Evolutionary conservation across 2,888 invertebrate species (phyloP).

Genomic region (Labia minor): DNA sequence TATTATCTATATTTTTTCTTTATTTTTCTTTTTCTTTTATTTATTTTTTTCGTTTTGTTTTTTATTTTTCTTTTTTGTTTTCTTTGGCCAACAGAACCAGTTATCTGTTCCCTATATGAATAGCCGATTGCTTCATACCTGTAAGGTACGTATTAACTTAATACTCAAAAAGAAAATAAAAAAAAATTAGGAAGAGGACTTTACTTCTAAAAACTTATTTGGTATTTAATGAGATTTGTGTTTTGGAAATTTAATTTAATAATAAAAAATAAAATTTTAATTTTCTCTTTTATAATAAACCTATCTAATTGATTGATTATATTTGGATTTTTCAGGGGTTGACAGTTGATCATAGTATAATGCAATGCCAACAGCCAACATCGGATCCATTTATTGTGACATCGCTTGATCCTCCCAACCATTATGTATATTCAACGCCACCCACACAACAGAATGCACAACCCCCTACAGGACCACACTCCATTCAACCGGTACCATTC

Average conservation of each 20-base stretch:
- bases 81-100: slow-evolving; percentile 53
- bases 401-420: slow-evolving; percentile 28
- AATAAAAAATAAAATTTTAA: neutral
- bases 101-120: slow-evolving; percentile 71
- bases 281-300: neutral
- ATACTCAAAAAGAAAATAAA: neutral
- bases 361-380: slow-evolving; percentile 38
- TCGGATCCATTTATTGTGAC: slow-evolving; percentile 39
- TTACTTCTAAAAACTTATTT: neutral
- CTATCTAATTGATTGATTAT: too few species aligned
- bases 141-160: slow-evolving; percentile 50
- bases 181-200: too few species aligned
- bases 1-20: slow-evolving; percentile 25
- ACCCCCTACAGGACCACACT: neutral
- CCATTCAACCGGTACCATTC: neutral
- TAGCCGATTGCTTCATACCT: slow-evolving; percentile 71
- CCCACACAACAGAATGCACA: slow-evolving; percentile 14
- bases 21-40: slow-evolving; percentile 28
- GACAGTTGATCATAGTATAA: neutral
- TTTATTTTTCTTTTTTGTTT: slow-evolving; percentile 25
- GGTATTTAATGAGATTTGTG: too few species aligned
- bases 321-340: too few species aligned
- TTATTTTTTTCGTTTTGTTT: slow-evolving; percentile 26
- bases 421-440: slow-evolving; percentile 24
- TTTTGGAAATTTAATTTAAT: too few species aligned